Percentiles rank a stretch among this genome's conserved stretches.
Conservation (phyloP, 2,797 vertebrate species). For the Pseudomugil gertrudae region DNA sequence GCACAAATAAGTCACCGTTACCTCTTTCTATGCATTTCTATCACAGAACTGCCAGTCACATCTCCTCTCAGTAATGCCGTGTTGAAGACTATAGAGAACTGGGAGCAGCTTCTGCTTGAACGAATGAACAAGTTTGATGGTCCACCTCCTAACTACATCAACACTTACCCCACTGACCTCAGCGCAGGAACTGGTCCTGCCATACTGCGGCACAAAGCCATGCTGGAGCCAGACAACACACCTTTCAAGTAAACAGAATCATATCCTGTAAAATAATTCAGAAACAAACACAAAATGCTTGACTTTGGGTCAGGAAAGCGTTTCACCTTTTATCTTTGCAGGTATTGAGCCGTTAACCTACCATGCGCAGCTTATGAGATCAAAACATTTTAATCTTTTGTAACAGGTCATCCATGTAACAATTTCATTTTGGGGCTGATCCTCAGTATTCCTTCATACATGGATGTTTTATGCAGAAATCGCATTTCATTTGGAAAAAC, state of each 20-base stretch:
- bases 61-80: constrained; percentile 93
- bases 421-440: background rate
- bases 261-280: background rate
- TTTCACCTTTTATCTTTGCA: too few relatives aligned
- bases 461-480: too few relatives aligned
- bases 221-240: constrained; percentile 98
- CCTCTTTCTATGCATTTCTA: constrained; percentile 23
- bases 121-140: constrained; percentile 95
- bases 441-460: background rate
- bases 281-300: background rate
- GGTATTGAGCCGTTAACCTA: too few relatives aligned
- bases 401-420: background rate
- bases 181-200: constrained; percentile 89
- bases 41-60: constrained; percentile 91
- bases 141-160: constrained; percentile 96
- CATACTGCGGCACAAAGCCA: constrained; percentile 93
- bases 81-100: constrained; percentile 94
- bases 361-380: too few relatives aligned
- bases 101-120: constrained; percentile 94
- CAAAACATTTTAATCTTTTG: background rate
- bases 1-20: background rate
- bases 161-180: constrained; percentile 89
- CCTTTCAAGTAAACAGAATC: constrained; percentile 90
- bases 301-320: background rate
- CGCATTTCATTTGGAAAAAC: too few relatives aligned